phyloP scores from a whole-genome alignment of 2,888 invertebrate species.

The Agrochola lychnidis region DNA sequence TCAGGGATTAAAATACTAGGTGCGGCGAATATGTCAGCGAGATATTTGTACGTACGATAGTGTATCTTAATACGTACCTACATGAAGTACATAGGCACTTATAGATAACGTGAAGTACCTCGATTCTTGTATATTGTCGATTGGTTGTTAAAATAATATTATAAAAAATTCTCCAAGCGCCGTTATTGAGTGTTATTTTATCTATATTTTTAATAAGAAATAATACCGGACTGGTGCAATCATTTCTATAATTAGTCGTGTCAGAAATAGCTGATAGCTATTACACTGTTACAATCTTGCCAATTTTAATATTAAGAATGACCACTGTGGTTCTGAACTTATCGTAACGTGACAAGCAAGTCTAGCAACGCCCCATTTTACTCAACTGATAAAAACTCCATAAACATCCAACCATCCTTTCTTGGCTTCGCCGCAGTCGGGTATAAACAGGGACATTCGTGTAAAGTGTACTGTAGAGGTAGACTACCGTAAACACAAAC shows the following conservation, averaged over 20 bases:
- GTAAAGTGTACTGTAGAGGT: too few relatives aligned
- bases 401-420: background rate
- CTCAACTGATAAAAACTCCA: background rate
- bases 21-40: conserved; percentile 38
- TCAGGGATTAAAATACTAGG: conserved; percentile 38
- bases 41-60: conserved; percentile 41
- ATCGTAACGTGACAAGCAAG: background rate
- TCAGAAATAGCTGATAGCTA: conserved; percentile 1
- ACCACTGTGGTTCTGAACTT: background rate
- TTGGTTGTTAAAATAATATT: conserved; percentile 32
- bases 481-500: conserved; percentile 25
- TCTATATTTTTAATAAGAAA: conserved; percentile 23
- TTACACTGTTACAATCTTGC: conserved; percentile 35
- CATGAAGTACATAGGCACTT: conserved; percentile 41
- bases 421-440: too few relatives aligned
- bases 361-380: background rate
- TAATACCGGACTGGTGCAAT: conserved; percentile 23
- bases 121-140: conserved; percentile 28
- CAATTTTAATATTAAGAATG: conserved; percentile 31
- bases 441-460: background rate
- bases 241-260: conserved; percentile 28
- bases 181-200: conserved; percentile 24
- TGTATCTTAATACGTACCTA: conserved; percentile 49
- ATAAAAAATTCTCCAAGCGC: conserved; percentile 16
- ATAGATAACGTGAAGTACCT: conserved; percentile 49